Evolutionary conservation across 1,140 invertebrate genomes (phyloP), one percentile per base, ranked within the genome.

Genomic region (Thaumatotibia leucotreta): DNA sequence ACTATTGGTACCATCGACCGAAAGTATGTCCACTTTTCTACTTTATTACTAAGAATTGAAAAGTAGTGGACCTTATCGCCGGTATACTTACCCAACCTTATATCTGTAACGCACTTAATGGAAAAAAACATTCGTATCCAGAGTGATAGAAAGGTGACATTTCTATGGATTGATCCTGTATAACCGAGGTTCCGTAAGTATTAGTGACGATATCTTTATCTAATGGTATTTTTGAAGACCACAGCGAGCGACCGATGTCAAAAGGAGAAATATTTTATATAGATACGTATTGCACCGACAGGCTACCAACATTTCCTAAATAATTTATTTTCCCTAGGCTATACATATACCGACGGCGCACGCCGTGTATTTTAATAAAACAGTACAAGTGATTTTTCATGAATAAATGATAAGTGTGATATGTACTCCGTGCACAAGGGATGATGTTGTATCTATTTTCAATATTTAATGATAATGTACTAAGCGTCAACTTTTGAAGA

Each of bases 291-390:
- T 58, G 52, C 52, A 58, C 35, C 8, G 62, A 64, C 22, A 64
- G 23, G 33, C 33, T 39, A 65, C 29, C 23, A 71, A 73, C 75
- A 83, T 78, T 82, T 80, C 69, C 68, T 74, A 71, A 73, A 75
- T 79, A 86, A 86, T 83, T 86, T 86, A 84, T 83, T 86, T 86
- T 80, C 69, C 72, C 70, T 76, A 76, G 68, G 67, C 69, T 75
- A 72, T 67, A 72, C 69, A 72, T 62, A 52, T 33, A 52, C 58
- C 35, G 24, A 52, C 27, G 39, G 23, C 20, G 5, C 14, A 45
- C 10, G 61, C 35, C 61, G 64, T 63, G 69, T 80, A 79, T 78
- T 82, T 80, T 79, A 76, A 71, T 79, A 79, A 66, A 74, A 72
- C 73, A 83, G 83, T 83, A 83, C 79, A 85, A 85, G 72, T 61